Evolutionary conservation across 2,888 invertebrate genomes (phyloP).

Genomic region (Folsomia candida): DNA sequence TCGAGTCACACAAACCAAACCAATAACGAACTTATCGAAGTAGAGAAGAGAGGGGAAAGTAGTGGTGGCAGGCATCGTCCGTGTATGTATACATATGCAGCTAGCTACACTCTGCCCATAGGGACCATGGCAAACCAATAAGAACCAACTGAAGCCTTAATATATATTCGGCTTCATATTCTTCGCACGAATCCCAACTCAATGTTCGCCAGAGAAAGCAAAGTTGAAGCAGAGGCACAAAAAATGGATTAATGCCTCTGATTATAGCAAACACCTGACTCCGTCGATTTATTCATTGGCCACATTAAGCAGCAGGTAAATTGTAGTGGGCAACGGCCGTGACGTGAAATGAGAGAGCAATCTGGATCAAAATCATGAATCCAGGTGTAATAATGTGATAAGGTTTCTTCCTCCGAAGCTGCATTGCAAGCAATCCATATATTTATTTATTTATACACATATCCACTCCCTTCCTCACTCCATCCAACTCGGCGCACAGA

Average conservation of each 20-base stretch:
- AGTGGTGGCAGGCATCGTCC: too few relatives aligned
- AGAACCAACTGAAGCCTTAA: too few relatives aligned
- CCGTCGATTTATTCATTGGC: background rate
- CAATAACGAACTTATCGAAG: background rate
- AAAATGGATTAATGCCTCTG: background rate
- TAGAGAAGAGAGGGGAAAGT: background rate
- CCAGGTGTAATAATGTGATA: conserved; percentile 14
- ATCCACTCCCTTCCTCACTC: too few relatives aligned
- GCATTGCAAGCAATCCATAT: too few relatives aligned
- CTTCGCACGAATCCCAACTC: background rate
- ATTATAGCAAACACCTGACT: background rate
- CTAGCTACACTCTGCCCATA: background rate
- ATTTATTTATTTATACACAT: too few relatives aligned
- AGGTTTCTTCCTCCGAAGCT: background rate
- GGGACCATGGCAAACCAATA: background rate
- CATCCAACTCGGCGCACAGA: background rate
- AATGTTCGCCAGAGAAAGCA: background rate
- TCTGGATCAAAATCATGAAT: background rate
- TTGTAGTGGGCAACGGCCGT: background rate
- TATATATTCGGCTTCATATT: background rate
- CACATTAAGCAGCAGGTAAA: background rate
- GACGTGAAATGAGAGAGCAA: background rate
- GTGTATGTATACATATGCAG: too few relatives aligned
- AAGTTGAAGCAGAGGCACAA: background rate
- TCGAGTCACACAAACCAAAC: background rate